These are phyloP conservation scores for Rhodophaea formosa DNA, from an alignment of 2,888 invertebrate species.

Conservation along the genomic window DNA sequence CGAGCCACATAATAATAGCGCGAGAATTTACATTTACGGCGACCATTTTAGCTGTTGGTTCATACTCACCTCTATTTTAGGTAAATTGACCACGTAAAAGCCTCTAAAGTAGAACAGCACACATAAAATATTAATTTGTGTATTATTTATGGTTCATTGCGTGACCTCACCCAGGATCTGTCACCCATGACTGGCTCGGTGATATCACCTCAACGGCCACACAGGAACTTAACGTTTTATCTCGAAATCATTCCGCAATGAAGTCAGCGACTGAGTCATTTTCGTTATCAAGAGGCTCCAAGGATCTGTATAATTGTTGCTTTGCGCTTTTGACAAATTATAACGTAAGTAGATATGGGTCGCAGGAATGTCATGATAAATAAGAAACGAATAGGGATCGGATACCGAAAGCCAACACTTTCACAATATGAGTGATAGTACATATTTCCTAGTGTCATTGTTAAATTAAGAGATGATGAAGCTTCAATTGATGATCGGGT, in stretches of 20 bases:
- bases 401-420: neutral
- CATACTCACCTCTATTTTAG: neutral
- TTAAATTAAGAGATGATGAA: no score
- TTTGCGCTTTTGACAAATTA: no score
- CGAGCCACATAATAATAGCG: conserved; percentile 46
- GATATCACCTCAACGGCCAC: conserved; percentile 23
- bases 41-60: conserved; percentile 22
- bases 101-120: neutral
- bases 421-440: no score
- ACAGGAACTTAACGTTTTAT: conserved; percentile 15
- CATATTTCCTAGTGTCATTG: no score
- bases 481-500: no score
- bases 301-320: neutral
- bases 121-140: neutral
- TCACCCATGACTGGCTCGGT: conserved; percentile 15
- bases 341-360: neutral
- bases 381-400: neutral
- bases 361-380: neutral
- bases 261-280: conserved; percentile 22
- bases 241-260: conserved; percentile 22
- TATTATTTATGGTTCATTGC: neutral
- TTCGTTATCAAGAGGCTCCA: conserved; percentile 1
- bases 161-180: conserved; percentile 2
- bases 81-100: neutral
- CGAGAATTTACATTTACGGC: conserved; percentile 45